These are phyloP conservation scores for Drosophila mimetica DNA, from an alignment of 2,888 invertebrate genomes.

Conservation along the genomic window DNA sequence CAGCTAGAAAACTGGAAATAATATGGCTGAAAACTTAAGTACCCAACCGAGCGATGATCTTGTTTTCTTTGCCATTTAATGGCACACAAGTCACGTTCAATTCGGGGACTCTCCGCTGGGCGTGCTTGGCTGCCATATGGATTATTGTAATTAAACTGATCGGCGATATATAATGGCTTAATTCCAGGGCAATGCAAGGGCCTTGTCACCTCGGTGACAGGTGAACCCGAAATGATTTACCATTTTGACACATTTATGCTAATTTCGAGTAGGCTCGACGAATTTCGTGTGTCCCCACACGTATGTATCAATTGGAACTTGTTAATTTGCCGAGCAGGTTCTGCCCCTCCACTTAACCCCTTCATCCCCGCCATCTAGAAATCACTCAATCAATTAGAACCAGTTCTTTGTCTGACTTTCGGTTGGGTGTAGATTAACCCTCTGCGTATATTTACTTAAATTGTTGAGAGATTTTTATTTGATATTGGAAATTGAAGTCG, in stretches of 20 bases:
- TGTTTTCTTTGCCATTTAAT: constrained; percentile 18
- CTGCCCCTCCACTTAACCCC: constrained; percentile 4
- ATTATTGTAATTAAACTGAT: constrained; percentile 39
- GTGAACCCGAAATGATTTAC: constrained; percentile 26
- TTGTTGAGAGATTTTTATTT: not conserved
- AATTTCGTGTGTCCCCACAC: constrained; percentile 31
- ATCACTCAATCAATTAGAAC: constrained; percentile 73
- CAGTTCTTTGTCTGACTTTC: constrained; percentile 56
- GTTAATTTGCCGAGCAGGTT: constrained; percentile 71
- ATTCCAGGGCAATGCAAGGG: constrained; percentile 28
- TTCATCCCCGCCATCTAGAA: not conserved
- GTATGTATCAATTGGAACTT: constrained; percentile 71
- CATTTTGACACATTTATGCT: constrained; percentile 66
- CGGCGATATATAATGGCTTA: constrained; percentile 52
- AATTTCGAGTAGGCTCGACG: constrained; percentile 51
- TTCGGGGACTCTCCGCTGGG: constrained; percentile 17
- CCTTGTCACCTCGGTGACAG: constrained; percentile 54
- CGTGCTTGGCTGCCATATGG: constrained; percentile 33
- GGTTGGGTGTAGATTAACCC: constrained; percentile 44
- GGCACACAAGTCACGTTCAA: constrained; percentile 28
- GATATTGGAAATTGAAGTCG: not conserved
- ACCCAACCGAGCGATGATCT: constrained; percentile 11
- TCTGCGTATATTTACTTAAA: constrained; percentile 5
- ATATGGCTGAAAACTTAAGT: constrained; percentile 12
- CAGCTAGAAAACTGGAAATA: constrained; percentile 34